Evolutionary conservation across 2,797 vertebrate genomes (phyloP), one percentile per base, ranked within the genome.

Genomic region (Calcarius lapponicus): DNA sequence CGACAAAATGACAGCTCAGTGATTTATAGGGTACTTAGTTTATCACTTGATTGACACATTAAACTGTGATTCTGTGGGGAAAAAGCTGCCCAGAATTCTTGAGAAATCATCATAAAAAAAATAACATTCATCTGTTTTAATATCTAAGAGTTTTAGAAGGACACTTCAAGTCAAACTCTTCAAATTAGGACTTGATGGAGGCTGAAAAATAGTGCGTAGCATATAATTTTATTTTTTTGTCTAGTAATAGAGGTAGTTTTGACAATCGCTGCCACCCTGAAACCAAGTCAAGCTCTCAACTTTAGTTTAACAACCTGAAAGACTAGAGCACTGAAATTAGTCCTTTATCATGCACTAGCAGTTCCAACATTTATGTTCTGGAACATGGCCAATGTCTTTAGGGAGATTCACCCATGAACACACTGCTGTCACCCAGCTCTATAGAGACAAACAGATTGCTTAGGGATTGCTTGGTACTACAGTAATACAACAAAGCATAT

Each of bases 21-120:
- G 62, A 93, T 88, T 95, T 88, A 94, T 20, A 71, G 14, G 65
- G 47, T 92, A 64, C 42, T 88, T 80, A 80, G 36, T 28, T 75
- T 84, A 75, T 56, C 13, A 26, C 26, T 90, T 96, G 72, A 92
- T 48, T 94, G 92, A 90, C 80, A 86, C 21, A 74, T 53, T 64
- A 82, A 89, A 79, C 11, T 28, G 40, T 28, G n/a, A 84, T 80
- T 89, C 60, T 91, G 11, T 9, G 8, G 24, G 9, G 61, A 48
- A 94, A 92, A 24, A 40, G 15, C 24, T 74, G 57, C 10, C 21
- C 79, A 64, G 32, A 19, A 80, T 91, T 53, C 42, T 58, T 48
- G 29, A 80, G 28, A 90, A 67, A 80, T 54, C 56, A 84, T 62
- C 16, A 11, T 26, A 73, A 73, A 12, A 90, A 62, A 61, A 70